Evolutionary conservation across 37 sponge, comb jelly and placozoan genomes (phyloP), one percentile per base, ranked within the genome.

Genomic region (Spongilla lacustris): DNA sequence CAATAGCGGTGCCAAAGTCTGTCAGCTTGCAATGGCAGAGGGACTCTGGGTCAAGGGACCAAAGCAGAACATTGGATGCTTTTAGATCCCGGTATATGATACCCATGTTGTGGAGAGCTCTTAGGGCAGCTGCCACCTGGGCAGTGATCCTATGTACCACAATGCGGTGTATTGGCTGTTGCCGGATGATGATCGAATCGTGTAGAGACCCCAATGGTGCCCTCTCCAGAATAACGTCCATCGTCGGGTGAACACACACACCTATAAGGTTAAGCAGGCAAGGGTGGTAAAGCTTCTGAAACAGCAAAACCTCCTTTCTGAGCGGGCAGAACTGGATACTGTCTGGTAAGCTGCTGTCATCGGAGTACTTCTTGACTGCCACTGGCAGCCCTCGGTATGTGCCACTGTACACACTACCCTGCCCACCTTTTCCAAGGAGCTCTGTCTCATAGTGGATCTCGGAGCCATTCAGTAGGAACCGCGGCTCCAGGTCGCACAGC

Each of bases 51-150:
- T 92, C 88, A 35, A 97, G 86, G 12, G 97, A 94, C 93, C 93
- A 92, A n/a, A 97, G 81, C 23, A 97, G 87, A 14, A 97, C 90
- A 79, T 97, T 97, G 75, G 80, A 89, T 21, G 95, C 91, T 77
- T 97, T 97, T 35, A 97, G 79, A 37, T 94, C 95, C 50, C 97
- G 88, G 74, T 91, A 97, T 34, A 97, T 97, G 73, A 90, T 87
- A 2, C 88, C 85, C 29, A 37, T 73, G 13, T 58, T 75, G 87
- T 97, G 97, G 33, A 97, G 82, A 32, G 92, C 92, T 14, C 90
- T 77, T 30, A 97, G 82, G 0, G 91, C 95, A 81, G 91, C 91
- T 23, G 91, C 89, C 4, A 94, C 89, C 73, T 97, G 95, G 24
- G 82, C 83, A 46, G 95, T 93, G 4, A 97, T 92, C 17, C 90